Evolutionary conservation across 1,140 invertebrate genomes (phyloP), one percentile per base, ranked within the genome.

Genomic region (Diploscapter pachys): DNA sequence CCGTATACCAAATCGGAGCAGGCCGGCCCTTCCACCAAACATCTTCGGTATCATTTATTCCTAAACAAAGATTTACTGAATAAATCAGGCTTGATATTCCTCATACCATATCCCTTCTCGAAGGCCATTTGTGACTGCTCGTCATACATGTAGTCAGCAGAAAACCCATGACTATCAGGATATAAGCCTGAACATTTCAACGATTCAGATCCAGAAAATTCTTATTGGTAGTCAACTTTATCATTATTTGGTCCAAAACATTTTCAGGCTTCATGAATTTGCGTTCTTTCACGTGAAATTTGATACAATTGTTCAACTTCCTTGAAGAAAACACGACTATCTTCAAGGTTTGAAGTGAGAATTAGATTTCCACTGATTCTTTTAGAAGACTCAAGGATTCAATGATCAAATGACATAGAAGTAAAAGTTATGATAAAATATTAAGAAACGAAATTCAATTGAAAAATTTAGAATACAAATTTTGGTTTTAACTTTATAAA

Each of bases 161-260:
- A 84, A 62, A 84, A 85, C 48, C 86, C 86, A 72, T 84, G 83
- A 62, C 80, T 84, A 73, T 84, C 83, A n/a, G 85, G 79, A 76
- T 85, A 85, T 5, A 84, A 77, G 11, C 82, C 82, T 83, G n/a
- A 80, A 82, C 13, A 63, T 31, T 31, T 31, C 31, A 31, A 31
- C 31, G 31, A 31, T 31, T 31, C 31, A 1, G 31, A 31, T 31
- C 1, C 31, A 31, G 31, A 31, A 31, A 31, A 31, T 31, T 31
- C 31, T 31, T 31, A 31, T 31, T 31, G 31, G 1, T 31, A 31
- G 31, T 31, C 55, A 71, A 72, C 48, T 11, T 78, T 53, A 11
- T 65, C 9, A n/a, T 72, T 63, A 71, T 64, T 63, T 31, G 53
- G 66, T 62, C 50, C 59, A 53, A 64, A 4, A 56, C 51, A 55